Base-by-base conservation (phyloP, 2,113 vertebrate genomes). In the Speoplatyrhinus poulsoni region DNA sequence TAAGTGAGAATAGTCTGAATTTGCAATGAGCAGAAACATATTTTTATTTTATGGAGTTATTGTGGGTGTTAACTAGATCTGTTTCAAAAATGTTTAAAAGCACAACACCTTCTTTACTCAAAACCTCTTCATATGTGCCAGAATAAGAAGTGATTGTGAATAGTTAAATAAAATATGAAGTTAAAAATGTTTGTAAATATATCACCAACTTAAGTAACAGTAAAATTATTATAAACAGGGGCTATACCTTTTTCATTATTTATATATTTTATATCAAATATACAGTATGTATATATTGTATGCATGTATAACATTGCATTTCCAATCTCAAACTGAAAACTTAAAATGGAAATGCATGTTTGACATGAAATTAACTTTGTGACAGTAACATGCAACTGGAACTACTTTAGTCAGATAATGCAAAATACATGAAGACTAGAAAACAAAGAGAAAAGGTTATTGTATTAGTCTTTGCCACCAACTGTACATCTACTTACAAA, bases 401-500 rank as follows among this genome's bases (percentile, higher is more conserved):
- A 88, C 80, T 89, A 90, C 85, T 82, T 88, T 77, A 73, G 81
- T 90, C 84, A 70, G 82, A 85, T 86, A 76, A 85, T 89, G 83
- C 82, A 84, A 84, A 82, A 75, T 75, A 88, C 77, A 72, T 82
- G 73, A 57, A 82, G 82, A 85, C 71, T n/a, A 78, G 65, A 84
- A 79, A 83, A 86, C 72, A 82, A 76, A 80, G 65, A 66, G 52
- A 87, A 73, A 87, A 83, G 75, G 75, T 65, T 88, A 81, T 86
- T 86, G 82, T 85, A 83, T 85, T 85, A 88, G 81, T 83, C 80
- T 90, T 82, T 78, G 89, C 85, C 91, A 91, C 88, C 82, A 77
- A 93, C 90, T 92, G 88, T 92, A 92, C 92, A 93, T 65, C 87
- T 89, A 91, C 82, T 89, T 92, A 93, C 89, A 93, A 91, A 90